phyloP scores from a whole-genome alignment of 2,888 invertebrate genomes.

The Trichopoda pennipes region DNA sequence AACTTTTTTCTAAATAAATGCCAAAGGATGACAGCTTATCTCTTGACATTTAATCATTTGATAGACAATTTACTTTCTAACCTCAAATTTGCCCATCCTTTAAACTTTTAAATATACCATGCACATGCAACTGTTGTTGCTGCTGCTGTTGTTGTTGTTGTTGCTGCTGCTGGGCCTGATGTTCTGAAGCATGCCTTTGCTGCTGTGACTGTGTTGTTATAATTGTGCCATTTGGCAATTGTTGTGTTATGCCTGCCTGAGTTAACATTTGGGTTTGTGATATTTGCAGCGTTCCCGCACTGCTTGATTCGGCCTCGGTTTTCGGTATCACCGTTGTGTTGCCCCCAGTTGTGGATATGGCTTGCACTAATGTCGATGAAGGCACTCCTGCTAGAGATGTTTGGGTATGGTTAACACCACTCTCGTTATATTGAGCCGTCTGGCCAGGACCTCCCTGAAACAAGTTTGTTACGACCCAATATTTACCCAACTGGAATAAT shows the following conservation, averaged over 20 bases:
- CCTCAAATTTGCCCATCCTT: no score
- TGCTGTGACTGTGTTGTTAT: slow-evolving; percentile 70
- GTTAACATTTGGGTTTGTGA: slow-evolving; percentile 73
- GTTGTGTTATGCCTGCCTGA: slow-evolving; percentile 71
- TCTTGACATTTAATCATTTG: no score
- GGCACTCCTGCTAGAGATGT: slow-evolving; percentile 72
- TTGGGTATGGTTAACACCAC: slow-evolving; percentile 68
- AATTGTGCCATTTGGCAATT: slow-evolving; percentile 74
- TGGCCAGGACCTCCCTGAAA: slow-evolving; percentile 82
- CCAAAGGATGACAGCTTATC: no score
- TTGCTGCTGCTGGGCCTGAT: slow-evolving; percentile 66
- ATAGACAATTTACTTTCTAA: no score
- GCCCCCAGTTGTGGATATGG: slow-evolving; percentile 70
- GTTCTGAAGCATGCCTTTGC: slow-evolving; percentile 55
- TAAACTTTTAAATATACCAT: slow-evolving; percentile 65
- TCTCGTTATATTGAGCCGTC: slow-evolving; percentile 70
- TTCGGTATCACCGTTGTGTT: slow-evolving; percentile 44
- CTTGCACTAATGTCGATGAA: slow-evolving; percentile 72
- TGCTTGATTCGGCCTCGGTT: slow-evolving; percentile 58
- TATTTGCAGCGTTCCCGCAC: slow-evolving; percentile 74
- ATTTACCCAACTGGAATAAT: slow-evolving; percentile 85
- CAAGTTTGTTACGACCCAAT: slow-evolving; percentile 91
- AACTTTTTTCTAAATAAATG: no score
- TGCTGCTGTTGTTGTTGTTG: slow-evolving; percentile 67
- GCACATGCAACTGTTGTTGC: slow-evolving; percentile 69